These are phyloP conservation scores for Leucozona laternaria DNA, from an alignment of 2,888 invertebrate species.

Conservation along the genomic window DNA sequence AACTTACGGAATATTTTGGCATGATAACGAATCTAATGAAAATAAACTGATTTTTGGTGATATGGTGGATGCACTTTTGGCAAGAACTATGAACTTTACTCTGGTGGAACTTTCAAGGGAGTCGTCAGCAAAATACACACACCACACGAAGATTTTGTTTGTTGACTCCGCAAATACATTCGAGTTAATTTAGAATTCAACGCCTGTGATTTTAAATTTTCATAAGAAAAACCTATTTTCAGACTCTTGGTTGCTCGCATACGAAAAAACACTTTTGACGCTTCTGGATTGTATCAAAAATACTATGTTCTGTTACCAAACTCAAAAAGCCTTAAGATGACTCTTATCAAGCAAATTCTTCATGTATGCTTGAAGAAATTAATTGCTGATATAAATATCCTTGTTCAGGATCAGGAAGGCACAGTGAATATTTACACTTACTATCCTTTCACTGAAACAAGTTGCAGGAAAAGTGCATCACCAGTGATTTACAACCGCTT, in stretches of 20 bases:
- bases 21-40: background rate
- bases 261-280: background rate
- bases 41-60: background rate
- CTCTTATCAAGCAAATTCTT: background rate
- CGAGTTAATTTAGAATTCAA: background rate
- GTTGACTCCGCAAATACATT: background rate
- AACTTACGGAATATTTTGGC: background rate
- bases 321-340: background rate
- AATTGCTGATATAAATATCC: background rate
- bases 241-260: background rate
- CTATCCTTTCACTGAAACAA: background rate
- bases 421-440: background rate
- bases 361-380: background rate
- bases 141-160: background rate
- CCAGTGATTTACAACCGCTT: constrained; percentile 15
- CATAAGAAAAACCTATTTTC: background rate
- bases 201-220: no score
- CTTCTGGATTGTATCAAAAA: background rate
- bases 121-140: no score
- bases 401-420: background rate
- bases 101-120: background rate
- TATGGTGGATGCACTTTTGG: background rate
- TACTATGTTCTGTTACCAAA: background rate
- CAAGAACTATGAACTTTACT: background rate
- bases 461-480: background rate